Conservation (phyloP, 2,113 vertebrate genomes). For the Malurus elegans region DNA sequence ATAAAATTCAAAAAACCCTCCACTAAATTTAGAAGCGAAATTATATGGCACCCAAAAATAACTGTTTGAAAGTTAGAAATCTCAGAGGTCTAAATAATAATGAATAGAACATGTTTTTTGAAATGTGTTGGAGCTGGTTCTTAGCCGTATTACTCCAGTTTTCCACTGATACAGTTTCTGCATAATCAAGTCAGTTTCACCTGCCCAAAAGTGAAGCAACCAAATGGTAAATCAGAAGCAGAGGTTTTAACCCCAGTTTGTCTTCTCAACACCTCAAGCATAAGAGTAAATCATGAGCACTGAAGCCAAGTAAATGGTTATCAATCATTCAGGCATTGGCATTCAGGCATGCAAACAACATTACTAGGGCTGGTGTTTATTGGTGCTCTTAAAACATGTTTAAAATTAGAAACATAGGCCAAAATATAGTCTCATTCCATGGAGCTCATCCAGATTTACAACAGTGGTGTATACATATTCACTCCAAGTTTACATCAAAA, state of each 20-base stretch:
- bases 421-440: slow-evolving; percentile 19
- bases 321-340: neutral
- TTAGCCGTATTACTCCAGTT: slow-evolving; percentile 17
- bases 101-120: neutral
- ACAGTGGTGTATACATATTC: neutral
- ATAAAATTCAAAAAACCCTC: neutral
- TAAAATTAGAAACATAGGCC: slow-evolving; percentile 48
- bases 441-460: slow-evolving; percentile 31
- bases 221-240: neutral
- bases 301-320: neutral
- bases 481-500: slow-evolving; percentile 29
- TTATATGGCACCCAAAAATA: slow-evolving; percentile 4
- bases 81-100: slow-evolving; percentile 23
- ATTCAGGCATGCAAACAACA: neutral
- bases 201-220: neutral
- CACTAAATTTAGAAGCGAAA: slow-evolving; percentile 30
- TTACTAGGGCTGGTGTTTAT: slow-evolving; percentile 1
- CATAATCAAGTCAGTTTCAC: slow-evolving; percentile 9
- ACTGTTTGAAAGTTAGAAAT: neutral
- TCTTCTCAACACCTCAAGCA: neutral
- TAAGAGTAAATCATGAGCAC: neutral
- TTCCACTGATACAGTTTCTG: neutral
- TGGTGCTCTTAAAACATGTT: slow-evolving; percentile 20
- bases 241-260: neutral
- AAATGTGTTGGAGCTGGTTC: neutral